These are phyloP conservation scores for Sterrhoptilus dennistouni DNA, from an alignment of 2,113 vertebrate species.

Conservation along the genomic window DNA sequence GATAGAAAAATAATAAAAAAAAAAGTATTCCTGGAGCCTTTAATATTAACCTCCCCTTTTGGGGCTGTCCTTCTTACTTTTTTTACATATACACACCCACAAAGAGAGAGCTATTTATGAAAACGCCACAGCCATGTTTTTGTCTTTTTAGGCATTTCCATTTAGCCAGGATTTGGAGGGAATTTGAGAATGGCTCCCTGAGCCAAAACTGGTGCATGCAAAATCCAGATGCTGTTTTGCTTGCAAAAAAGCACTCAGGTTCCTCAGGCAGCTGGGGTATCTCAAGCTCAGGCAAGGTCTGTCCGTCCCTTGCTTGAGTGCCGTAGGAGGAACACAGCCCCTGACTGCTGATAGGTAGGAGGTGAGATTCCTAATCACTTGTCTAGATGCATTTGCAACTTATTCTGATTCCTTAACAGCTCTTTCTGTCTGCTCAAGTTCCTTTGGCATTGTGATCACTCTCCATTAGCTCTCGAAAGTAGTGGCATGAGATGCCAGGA, in stretches of 20 bases:
- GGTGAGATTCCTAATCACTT: slow-evolving; percentile 32
- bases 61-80: neutral
- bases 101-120: neutral
- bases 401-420: slow-evolving; percentile 48
- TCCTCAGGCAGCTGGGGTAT: neutral
- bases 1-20: slow-evolving; percentile 70
- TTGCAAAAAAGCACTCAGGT: neutral
- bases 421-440: neutral
- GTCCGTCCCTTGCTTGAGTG: neutral
- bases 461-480: slow-evolving; percentile 27
- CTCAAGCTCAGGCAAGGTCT: neutral
- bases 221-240: neutral
- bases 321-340: neutral
- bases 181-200: neutral
- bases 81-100: neutral
- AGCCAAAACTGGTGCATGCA: neutral
- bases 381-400: slow-evolving; percentile 54
- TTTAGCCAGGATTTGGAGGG: neutral
- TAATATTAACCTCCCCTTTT: slow-evolving; percentile 16
- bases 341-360: slow-evolving; percentile 6
- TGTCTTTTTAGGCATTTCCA: neutral
- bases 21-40: slow-evolving; percentile 46
- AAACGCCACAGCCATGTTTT: neutral
- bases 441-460: slow-evolving; percentile 57
- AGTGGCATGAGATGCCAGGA: slow-evolving; percentile 50